Percentiles rank a stretch among this genome's conserved stretches.
These are phyloP conservation scores for Ginglymostoma cirratum DNA, from an alignment of 2,113 vertebrate genomes.

Conservation along the genomic window DNA sequence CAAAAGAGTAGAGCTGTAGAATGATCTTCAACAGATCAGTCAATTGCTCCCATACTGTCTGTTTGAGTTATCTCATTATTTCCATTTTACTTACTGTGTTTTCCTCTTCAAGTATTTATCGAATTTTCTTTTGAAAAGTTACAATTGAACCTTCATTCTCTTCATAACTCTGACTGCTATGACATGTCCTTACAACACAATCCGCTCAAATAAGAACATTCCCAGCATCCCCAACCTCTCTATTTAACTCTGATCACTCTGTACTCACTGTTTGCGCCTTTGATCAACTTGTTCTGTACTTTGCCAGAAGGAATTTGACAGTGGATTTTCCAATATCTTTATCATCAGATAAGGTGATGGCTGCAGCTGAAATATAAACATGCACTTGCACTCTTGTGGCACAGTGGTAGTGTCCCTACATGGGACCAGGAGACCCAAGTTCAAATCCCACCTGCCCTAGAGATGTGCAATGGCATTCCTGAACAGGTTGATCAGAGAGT, in stretches of 20 bases:
- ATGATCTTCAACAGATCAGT: background rate
- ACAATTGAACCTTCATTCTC: background rate
- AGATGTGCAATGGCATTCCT: too few species aligned
- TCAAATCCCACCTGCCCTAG: too few species aligned
- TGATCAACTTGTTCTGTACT: background rate
- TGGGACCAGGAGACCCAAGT: too few species aligned
- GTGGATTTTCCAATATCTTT: background rate
- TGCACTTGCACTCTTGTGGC: too few species aligned
- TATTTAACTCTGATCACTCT: background rate
- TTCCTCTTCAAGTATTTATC: background rate
- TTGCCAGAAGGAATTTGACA: background rate
- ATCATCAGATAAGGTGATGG: too few species aligned
- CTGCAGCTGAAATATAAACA: too few species aligned
- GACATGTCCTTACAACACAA: background rate
- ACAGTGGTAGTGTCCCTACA: too few species aligned
- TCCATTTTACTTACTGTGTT: background rate
- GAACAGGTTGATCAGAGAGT: too few species aligned
- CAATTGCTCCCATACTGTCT: background rate
- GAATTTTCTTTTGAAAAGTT: background rate
- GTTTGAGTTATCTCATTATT: background rate
- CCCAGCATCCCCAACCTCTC: background rate
- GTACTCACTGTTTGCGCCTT: background rate
- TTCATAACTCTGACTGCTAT: background rate
- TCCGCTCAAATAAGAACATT: background rate
- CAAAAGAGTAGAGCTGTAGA: background rate